phyloP scores from a whole-genome alignment of 2,113 vertebrate genomes.

The Dipodomys stephensi region DNA sequence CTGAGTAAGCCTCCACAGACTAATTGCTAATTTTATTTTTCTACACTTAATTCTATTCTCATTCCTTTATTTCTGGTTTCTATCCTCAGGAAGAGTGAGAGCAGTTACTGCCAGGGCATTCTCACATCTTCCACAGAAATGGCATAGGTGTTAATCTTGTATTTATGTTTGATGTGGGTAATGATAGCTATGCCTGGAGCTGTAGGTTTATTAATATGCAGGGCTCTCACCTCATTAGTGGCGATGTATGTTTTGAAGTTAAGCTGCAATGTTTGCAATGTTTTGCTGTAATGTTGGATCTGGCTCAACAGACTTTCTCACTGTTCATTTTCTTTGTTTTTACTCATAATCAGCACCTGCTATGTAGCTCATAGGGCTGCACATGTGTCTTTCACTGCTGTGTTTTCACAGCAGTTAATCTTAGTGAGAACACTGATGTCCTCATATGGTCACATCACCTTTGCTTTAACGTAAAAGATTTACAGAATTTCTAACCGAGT shows the following conservation, averaged over 20 bases:
- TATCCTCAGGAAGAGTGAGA: conserved; percentile 86
- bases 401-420: conserved; percentile 33
- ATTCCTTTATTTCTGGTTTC: conserved; percentile 86
- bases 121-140: conserved; percentile 86
- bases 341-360: conserved; percentile 58
- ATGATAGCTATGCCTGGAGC: conserved; percentile 81
- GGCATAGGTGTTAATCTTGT: conserved; percentile 87
- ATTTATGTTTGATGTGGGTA: conserved; percentile 88
- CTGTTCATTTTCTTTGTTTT: conserved; percentile 83
- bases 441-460: not conserved
- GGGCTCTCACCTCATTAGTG: conserved; percentile 89
- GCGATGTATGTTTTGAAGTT: conserved; percentile 87
- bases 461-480: conserved; percentile 47
- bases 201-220: conserved; percentile 86
- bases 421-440: not conserved
- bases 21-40: conserved; percentile 84
- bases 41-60: conserved; percentile 86
- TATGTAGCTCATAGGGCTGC: not conserved
- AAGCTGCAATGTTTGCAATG: conserved; percentile 82
- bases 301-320: conserved; percentile 80
- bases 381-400: not conserved
- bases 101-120: conserved; percentile 85
- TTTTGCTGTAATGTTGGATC: conserved; percentile 70
- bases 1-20: conserved; percentile 77
- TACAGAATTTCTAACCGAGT: conserved; percentile 25